Evolutionary conservation across 2,113 vertebrate genomes (phyloP), one percentile per base, ranked within the genome.

Genomic region (Phalacrocorax pelagicus): DNA sequence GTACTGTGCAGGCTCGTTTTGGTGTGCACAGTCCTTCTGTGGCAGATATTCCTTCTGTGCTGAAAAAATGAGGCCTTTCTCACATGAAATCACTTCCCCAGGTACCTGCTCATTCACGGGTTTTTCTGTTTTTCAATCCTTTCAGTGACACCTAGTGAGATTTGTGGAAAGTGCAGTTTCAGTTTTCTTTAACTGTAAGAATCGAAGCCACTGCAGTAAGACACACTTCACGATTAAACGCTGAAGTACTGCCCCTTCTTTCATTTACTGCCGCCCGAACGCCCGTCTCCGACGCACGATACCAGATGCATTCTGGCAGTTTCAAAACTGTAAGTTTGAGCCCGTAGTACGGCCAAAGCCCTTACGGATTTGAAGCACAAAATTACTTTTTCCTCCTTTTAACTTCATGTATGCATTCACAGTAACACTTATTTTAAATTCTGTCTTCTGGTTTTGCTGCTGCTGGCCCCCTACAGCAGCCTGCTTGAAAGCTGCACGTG

Each of bases 81-180:
- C 17, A 3, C 4, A 38, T 10, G 18, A 8, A 10, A 38, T 0
- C 38, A 8, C 11, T 40, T 24, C 44, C 51, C 8, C 66, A 2
- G 65, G 71, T 38, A 58, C 42, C 42, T 10, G 40, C 34, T 61
- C 12, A 1, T 2, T 2, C 6, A 0, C 1, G 44, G 10, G 29
- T 29, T 55, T 23, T 15, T 5, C 5, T n/a, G 8, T n/a, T 97
- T 97, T 74, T 38, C 82, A 96, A 16, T 97, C 90, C 97, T 95
- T 93, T 78, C n/a, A 81, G 94, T 81, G 98, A 97, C 98, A 98
- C 90, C 98, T 98, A 98, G 98, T 97, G 98, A 94, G 30, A 5
- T 3, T 6, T 26, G 36, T 3, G 57, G n/a, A 61, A 96, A 89
- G 75, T 55, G 70, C 90, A 65, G 55, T 3, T 44, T 32, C 30